Base-by-base conservation (phyloP, 2,888 invertebrate genomes). In the Gnatocerus cornutus region DNA sequence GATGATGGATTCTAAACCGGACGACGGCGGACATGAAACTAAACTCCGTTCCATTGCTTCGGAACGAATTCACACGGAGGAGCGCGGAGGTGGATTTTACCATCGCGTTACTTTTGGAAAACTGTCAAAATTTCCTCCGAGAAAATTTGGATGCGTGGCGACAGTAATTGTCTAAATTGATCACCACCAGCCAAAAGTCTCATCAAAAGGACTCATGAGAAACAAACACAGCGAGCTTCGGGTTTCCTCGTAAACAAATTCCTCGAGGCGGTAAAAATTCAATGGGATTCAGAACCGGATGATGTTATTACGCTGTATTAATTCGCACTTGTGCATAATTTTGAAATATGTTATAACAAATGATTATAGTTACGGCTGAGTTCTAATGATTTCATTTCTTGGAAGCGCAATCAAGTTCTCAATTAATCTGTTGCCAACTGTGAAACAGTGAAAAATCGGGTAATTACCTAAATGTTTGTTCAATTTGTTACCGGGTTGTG, bases 81-180 rank as follows among this genome's bases (percentile, higher is more conserved):
- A 61, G 61, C 48, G 61, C 59, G 50, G 50, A 61, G 61, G 48
- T 56, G 43, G 48, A 45, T 48, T 58, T 58, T 58, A 58, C 58
- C 58, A 58, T 58, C 29, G 61, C 61, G 13, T 10, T 33, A 37
- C 1, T 41, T 58, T 52, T 58, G 58, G 58, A 58, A 58, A 45
- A 43, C 6, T 58, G 43, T 45, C 43, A 58, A 52, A 41, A 13
- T 12, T 41, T 33, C 6, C 21, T 33, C 7, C 3, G 33, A 33
- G 33, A 9, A n/a, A 33, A 33, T 2, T n/a, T 33, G 7, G 1
- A n/a, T n/a, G n/a, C n/a, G n/a, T n/a, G n/a, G n/a, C n/a, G n/a
- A 9, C n/a, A 33, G 3, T 9, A 33, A n/a, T 7, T 33, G 33
- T 7, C 33, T 2, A 33, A 33, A 33, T 33, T 33, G 33, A 33